Evolutionary conservation across 1,140 invertebrate species (phyloP).

Genomic region (Anastrepha obliqua): DNA sequence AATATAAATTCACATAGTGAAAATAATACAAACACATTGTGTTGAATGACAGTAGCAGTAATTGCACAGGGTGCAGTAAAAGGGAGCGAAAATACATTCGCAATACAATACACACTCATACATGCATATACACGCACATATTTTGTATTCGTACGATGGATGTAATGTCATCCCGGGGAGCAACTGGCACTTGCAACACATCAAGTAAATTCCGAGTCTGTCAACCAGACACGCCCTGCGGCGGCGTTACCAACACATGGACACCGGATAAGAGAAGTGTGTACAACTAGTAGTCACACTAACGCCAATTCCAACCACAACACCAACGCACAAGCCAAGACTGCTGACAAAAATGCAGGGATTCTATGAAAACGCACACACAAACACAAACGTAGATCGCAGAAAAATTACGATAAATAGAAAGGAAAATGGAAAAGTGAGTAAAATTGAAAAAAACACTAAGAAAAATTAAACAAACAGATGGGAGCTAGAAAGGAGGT

Average conservation of each 20-base stretch:
- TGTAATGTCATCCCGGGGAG: conserved; percentile 69
- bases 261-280: neutral
- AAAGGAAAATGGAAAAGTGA: conserved; percentile 49
- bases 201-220: conserved; percentile 60
- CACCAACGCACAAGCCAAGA: neutral
- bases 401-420: neutral
- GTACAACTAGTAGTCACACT: neutral
- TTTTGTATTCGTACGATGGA: conserved; percentile 58
- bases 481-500: neutral
- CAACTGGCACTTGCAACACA: conserved; percentile 60
- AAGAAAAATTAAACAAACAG: conserved; percentile 54
- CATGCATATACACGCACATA: neutral
- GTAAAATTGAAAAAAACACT: conserved; percentile 42
- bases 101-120: neutral
- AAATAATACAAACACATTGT: neutral
- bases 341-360: neutral
- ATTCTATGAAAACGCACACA: neutral
- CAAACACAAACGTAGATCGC: neutral
- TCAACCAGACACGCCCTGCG: conserved; percentile 49
- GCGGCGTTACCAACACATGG: neutral
- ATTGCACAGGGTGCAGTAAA: neutral
- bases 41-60: conserved; percentile 1
- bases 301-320: neutral
- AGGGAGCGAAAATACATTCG: neutral
- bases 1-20: neutral